Percentiles rank a stretch among this genome's conserved stretches.
phyloP scores from a whole-genome alignment of 2,113 vertebrate species.

The Eidolon helvum region DNA sequence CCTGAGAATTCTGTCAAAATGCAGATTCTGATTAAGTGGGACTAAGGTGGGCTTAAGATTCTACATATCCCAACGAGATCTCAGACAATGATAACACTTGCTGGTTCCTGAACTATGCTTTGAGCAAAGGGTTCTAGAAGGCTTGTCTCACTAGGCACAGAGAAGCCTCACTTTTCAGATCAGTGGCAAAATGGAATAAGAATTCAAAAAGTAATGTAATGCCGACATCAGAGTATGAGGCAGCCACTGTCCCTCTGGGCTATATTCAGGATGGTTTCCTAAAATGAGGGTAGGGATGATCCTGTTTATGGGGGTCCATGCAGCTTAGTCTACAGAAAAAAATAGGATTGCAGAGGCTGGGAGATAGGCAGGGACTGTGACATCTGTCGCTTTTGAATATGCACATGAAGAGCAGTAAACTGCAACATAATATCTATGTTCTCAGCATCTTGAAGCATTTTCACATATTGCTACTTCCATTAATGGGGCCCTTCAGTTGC shows the following conservation, averaged over 20 bases:
- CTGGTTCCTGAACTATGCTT: not conserved
- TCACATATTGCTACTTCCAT: not conserved
- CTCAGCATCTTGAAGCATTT: slow-evolving; percentile 7
- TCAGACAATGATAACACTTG: not conserved
- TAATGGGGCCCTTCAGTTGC: not conserved
- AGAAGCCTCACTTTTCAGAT: not conserved
- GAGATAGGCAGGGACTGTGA: not conserved
- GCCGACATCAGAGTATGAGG: not conserved
- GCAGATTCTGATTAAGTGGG: not conserved
- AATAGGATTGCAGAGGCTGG: not conserved
- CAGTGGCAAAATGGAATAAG: not conserved
- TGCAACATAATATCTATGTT: not conserved
- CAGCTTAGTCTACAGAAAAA: not conserved
- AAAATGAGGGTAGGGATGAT: not conserved
- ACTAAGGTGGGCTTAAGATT: not conserved
- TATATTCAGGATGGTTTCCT: not conserved
- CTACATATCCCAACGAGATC: not conserved
- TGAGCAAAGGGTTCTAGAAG: not conserved
- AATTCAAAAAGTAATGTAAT: not conserved
- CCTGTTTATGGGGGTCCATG: not conserved
- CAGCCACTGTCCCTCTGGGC: not conserved
- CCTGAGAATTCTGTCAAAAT: not conserved
- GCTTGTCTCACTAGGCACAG: not conserved
- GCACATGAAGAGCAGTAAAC: not conserved
- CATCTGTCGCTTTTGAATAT: slow-evolving; percentile 40